Conservation (phyloP, 1,140 invertebrate species). For the Neodiprion virginianus region DNA sequence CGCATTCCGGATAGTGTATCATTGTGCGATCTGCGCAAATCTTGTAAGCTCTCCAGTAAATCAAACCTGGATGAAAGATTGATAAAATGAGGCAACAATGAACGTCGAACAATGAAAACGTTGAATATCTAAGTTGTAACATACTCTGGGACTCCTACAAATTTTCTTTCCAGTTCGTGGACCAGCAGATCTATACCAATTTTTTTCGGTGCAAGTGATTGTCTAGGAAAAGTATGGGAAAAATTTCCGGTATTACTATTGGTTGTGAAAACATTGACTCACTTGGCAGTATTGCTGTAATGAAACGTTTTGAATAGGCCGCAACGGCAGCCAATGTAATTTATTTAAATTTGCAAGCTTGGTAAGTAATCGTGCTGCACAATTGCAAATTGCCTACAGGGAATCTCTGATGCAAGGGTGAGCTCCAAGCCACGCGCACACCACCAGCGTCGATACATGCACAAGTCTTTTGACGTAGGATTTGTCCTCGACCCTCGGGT, state of each 20-base stretch:
- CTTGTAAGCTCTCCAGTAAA: slow-evolving; percentile 29
- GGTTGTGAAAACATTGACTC: neutral
- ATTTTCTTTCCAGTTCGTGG: slow-evolving; percentile 25
- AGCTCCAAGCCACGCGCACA: too few species aligned
- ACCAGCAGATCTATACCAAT: neutral
- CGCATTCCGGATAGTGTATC: slow-evolving; percentile 29
- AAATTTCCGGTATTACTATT: neutral
- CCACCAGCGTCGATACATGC: too few species aligned
- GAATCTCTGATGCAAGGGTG: neutral
- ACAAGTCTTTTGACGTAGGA: too few species aligned
- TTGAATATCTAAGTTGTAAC: slow-evolving; percentile 11
- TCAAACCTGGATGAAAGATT: slow-evolving; percentile 28
- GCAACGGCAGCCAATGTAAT: neutral
- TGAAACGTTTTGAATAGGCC: too few species aligned
- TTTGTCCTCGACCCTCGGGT: too few species aligned
- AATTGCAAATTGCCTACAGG: too few species aligned
- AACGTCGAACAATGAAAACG: slow-evolving; percentile 9
- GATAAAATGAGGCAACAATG: neutral
- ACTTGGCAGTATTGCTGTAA: neutral
- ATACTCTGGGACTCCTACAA: slow-evolving; percentile 32
- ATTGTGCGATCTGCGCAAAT: slow-evolving; percentile 34
- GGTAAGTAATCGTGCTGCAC: too few species aligned
- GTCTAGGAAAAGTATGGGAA: neutral
- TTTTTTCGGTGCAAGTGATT: neutral
- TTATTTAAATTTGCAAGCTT: neutral